phyloP scores from a whole-genome alignment of 2,797 vertebrate species.

The Gouania willdenowi region DNA sequence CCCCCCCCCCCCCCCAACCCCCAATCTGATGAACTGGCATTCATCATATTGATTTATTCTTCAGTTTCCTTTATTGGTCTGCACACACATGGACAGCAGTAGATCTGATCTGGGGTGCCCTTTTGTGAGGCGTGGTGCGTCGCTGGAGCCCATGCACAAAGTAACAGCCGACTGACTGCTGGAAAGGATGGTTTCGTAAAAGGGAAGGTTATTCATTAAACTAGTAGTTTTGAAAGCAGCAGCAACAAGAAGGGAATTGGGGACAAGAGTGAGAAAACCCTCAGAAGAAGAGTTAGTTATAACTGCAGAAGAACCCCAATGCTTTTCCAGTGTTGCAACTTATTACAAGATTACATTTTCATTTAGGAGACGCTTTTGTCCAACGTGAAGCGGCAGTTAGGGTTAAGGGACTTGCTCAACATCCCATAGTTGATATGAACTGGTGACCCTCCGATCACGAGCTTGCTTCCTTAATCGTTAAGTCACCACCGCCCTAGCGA shows the following conservation, averaged over 20 bases:
- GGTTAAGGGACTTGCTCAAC: too few species aligned
- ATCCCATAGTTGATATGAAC: too few species aligned
- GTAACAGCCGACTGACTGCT: constrained; percentile 23
- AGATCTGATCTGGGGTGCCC: constrained; percentile 50
- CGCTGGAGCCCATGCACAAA: constrained; percentile 26
- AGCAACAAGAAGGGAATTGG: constrained; percentile 4
- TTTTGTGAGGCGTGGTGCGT: constrained; percentile 51
- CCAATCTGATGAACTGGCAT: constrained; percentile 60
- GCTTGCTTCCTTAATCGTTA: too few species aligned
- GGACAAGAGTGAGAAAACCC: constrained; percentile 24
- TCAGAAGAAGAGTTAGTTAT: too few species aligned
- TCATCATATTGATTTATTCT: constrained; percentile 63
- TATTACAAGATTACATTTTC: too few species aligned
- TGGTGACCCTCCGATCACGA: too few species aligned
- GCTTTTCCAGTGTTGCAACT: too few species aligned
- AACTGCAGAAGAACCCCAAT: too few species aligned
- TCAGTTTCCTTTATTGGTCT: constrained; percentile 25
- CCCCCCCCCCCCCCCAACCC: not conserved
- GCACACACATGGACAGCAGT: constrained; percentile 22
- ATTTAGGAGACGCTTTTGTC: too few species aligned
- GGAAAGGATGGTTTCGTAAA: constrained; percentile 31
- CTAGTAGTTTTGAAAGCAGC: constrained; percentile 24
- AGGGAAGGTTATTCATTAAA: constrained; percentile 44
- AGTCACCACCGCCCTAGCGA: too few species aligned
- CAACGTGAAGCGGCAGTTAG: too few species aligned